Evolutionary conservation across 2,797 vertebrate species (phyloP).

Genomic region (Hybognathus amarus): DNA sequence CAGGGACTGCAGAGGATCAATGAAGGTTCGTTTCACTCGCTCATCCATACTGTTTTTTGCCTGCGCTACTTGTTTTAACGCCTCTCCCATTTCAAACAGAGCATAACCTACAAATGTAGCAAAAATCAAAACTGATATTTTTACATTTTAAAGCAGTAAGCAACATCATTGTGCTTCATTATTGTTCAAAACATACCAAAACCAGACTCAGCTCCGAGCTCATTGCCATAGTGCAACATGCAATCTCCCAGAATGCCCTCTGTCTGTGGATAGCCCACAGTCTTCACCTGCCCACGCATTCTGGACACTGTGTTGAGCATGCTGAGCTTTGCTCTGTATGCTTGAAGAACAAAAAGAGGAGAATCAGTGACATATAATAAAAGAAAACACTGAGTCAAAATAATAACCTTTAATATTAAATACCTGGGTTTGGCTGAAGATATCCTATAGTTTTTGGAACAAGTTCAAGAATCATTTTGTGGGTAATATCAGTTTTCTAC

Average conservation of each 20-base stretch:
- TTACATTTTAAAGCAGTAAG: background rate
- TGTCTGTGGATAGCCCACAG: conserved; percentile 84
- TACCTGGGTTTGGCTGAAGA: conserved; percentile 89
- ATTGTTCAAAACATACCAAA: conserved; percentile 78
- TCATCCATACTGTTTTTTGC: conserved; percentile 85
- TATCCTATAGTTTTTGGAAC: conserved; percentile 85
- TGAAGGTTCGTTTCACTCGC: conserved; percentile 84
- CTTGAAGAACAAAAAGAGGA: conserved; percentile 61
- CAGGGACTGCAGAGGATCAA: conserved; percentile 83
- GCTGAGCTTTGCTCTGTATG: conserved; percentile 84
- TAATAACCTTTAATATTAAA: background rate
- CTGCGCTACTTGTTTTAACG: conserved; percentile 85
- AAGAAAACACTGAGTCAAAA: background rate
- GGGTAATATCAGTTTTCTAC: conserved; percentile 84
- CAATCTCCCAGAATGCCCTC: conserved; percentile 86
- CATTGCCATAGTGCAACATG: conserved; percentile 83
- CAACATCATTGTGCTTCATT: background rate
- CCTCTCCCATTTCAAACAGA: conserved; percentile 80
- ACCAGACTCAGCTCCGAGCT: conserved; percentile 81
- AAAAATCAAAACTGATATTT: background rate
- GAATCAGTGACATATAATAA: background rate
- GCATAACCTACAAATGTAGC: conserved; percentile 70
- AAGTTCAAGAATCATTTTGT: conserved; percentile 83
- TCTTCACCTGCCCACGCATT: conserved; percentile 83
- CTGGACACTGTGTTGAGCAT: conserved; percentile 86